Base-by-base conservation (phyloP, 2,113 vertebrate species). In the Probosciger aterrimus region DNA sequence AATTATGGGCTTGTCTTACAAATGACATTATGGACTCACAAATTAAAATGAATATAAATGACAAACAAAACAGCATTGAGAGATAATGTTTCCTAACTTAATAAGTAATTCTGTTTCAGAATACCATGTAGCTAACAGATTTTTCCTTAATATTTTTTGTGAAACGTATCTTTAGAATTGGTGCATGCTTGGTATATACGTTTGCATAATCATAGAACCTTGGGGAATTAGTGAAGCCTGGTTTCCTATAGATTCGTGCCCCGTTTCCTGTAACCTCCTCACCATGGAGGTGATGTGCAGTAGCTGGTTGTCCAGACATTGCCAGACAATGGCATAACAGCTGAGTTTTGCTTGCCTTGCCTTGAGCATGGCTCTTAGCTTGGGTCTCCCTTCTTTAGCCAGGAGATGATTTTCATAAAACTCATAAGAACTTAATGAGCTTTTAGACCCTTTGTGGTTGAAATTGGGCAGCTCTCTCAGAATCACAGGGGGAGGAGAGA, bases 1-100 rank as follows among this genome's bases (percentile, higher is more conserved):
- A 96, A 37, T 53, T 71, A 92, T 87, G 82, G 12, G 41, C 50
- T 91, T 95, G 93, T 88, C 91, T 64, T 82, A 64, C 69, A 90
- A 92, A 92, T 77, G n/a, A 64, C 31, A 79, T 91, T 94, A 89
- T 1, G 14, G 82, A 52, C 81, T 74, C 16, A 19, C 71, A 83
- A 81, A 95, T 94, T 79, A 92, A 95, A 96, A 97, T 96, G 4
- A 96, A 93, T 86, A 92, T 87, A 92, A 96, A 95, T 94, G 87
- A 92, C 90, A 90, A 96, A 81, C 67, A 93, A 95, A 96, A 96
- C 18, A 68, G 24, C 44, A 85, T 39, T 73, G 86, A 84, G 89
- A 95, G 73, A 71, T 90, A 96, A 94, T 93, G 82, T 69, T 96
- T 95, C 55, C 82, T 97, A 89, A 95, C 55, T 85, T 80, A 71